Evolutionary conservation across 2,888 invertebrate genomes (phyloP).

Genomic region (Hedya salicella): DNA sequence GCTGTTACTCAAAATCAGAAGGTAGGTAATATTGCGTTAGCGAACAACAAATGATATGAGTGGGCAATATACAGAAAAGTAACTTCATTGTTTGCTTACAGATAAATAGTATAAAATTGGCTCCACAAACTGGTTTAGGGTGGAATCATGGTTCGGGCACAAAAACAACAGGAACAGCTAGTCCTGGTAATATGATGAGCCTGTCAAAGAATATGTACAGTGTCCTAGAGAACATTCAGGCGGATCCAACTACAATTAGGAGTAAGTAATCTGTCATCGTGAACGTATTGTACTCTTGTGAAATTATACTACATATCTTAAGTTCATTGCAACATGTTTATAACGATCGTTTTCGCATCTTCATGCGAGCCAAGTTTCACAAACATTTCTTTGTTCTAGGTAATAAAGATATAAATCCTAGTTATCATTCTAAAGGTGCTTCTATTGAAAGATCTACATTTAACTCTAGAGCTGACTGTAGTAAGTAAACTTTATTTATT

Average conservation of each 20-base stretch:
- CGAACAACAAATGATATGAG: no score
- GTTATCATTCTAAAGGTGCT: conserved; percentile 76
- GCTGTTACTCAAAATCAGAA: conserved; percentile 70
- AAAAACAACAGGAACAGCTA: conserved; percentile 65
- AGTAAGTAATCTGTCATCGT: conserved; percentile 55
- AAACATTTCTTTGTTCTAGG: conserved; percentile 51
- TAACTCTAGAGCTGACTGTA: conserved; percentile 72
- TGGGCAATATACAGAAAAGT: no score
- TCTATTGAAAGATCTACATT: conserved; percentile 82
- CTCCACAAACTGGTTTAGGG: conserved; percentile 65
- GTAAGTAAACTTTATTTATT: conserved; percentile 60
- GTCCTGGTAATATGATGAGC: conserved; percentile 64
- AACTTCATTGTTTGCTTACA: conserved; percentile 65
- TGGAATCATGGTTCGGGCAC: conserved; percentile 78
- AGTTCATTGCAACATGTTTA: no score
- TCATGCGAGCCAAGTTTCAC: no score
- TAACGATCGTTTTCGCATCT: no score
- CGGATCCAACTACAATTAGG: conserved; percentile 70
- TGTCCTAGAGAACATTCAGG: conserved; percentile 67
- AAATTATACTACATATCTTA: no score
- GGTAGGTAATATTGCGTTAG: conserved; percentile 60
- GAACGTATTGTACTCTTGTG: no score
- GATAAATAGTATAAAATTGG: conserved; percentile 71
- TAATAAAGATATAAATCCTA: conserved; percentile 68
- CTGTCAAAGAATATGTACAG: conserved; percentile 73